phyloP scores from a whole-genome alignment of 2,113 vertebrate genomes.

The Semicossyphus pulcher region DNA sequence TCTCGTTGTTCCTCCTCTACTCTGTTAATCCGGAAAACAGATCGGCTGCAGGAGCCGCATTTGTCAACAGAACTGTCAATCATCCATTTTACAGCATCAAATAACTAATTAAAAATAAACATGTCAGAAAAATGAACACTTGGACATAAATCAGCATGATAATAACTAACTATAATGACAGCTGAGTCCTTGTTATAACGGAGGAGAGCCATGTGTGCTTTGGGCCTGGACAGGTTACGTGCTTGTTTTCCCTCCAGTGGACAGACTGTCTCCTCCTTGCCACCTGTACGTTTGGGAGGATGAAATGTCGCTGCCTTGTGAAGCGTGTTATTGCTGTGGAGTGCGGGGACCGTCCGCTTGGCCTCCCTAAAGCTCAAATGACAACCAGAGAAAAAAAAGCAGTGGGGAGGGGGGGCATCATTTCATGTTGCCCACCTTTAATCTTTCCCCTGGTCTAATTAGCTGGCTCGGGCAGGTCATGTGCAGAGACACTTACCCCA shows the following conservation, averaged over 20 bases:
- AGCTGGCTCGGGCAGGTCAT: conserved; percentile 54
- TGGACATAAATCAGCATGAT: too few relatives aligned
- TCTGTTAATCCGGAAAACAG: too few relatives aligned
- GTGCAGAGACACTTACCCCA: conserved; percentile 62
- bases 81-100: too few relatives aligned
- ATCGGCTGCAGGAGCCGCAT: too few relatives aligned
- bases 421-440: conserved; percentile 38
- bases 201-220: too few relatives aligned
- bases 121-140: too few relatives aligned
- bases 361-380: conserved; percentile 39
- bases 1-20: too few relatives aligned
- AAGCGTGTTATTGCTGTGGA: conserved; percentile 51
- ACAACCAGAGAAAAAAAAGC: conserved; percentile 22
- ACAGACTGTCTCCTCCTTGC: not conserved
- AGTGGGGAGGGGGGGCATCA: conserved; percentile 15
- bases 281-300: conserved; percentile 35
- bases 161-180: too few relatives aligned
- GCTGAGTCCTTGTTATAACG: too few relatives aligned
- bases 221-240: not conserved
- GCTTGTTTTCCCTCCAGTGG: not conserved
- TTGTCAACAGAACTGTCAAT: too few relatives aligned
- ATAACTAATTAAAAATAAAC: too few relatives aligned
- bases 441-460: conserved; percentile 65
- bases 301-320: conserved; percentile 37
- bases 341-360: conserved; percentile 30